Base-by-base conservation (phyloP, 1,140 invertebrate genomes). In the Neodiprion virginianus region DNA sequence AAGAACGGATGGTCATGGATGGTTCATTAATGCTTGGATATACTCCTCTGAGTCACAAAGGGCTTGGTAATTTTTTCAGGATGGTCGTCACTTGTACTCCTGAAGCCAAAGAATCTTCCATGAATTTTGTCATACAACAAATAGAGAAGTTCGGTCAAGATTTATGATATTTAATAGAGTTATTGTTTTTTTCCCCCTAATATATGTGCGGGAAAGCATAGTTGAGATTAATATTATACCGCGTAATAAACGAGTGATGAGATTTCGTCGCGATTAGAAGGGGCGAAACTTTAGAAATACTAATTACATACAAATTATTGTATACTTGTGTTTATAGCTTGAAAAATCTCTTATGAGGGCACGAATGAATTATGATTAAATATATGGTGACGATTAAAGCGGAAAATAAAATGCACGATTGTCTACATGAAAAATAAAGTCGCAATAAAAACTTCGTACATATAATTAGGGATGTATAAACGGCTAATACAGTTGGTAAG, bases 1-100 rank as follows among this genome's bases (percentile, higher is more conserved):
- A 98, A 83, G 94, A 95, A 76, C 85, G 90, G 11, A 93, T 98
- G 91, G 93, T 95, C 49, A 80, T 93, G 61, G 88, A 90, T 17
- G 96, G 96, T 1, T 91, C 90, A 0, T 83, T 97, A 28, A 96
- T 99, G 95, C 91, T 99, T 14, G 92, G 93, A 0, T 98, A 98
- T 81, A 93, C 95, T 49, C 96, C 97, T 0, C 81, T 97, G 8
- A 81, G 87, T 1, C 88, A 92, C 70, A 91, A 90, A 75, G 88
- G 90, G 14, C 77, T 93, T 77, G 93, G 92, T 10, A 96, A 99
- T 84, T 98, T 98, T 87, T 96, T 98, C 85, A 91, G 97, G 48
- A 92, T 98, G 88, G 95, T 97, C 0, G 91, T 97, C 21, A 93
- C 92, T 2, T 96, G 95, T 79, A 95, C 94, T 77, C 95, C 95